Evolutionary conservation across 2,888 invertebrate species (phyloP).

Genomic region (Linyphia triangularis): DNA sequence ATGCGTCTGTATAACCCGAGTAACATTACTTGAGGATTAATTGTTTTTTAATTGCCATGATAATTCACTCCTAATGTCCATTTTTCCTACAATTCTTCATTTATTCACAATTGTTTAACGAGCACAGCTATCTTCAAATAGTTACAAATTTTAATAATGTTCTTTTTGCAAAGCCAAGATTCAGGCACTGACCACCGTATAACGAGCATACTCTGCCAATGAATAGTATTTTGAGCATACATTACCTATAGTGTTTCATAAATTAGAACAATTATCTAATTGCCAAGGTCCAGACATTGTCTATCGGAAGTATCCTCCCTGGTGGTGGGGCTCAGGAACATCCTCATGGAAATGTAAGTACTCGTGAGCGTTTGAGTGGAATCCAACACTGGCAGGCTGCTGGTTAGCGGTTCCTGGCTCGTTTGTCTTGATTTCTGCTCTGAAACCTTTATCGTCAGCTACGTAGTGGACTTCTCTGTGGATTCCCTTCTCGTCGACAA

Average conservation of each 20-base stretch:
- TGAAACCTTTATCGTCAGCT: slow-evolving; percentile 70
- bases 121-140: too few relatives aligned
- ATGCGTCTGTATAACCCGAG: too few relatives aligned
- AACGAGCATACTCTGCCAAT: too few relatives aligned
- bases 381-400: slow-evolving; percentile 67
- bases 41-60: too few relatives aligned
- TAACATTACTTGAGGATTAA: too few relatives aligned
- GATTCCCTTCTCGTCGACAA: slow-evolving; percentile 70
- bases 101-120: too few relatives aligned
- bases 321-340: slow-evolving; percentile 50
- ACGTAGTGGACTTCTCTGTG: slow-evolving; percentile 71
- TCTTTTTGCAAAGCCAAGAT: too few relatives aligned
- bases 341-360: slow-evolving; percentile 68
- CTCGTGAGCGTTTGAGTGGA: slow-evolving; percentile 68
- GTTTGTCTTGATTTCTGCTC: slow-evolving; percentile 70
- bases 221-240: too few relatives aligned
- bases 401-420: slow-evolving; percentile 71
- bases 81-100: too few relatives aligned
- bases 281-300: background rate
- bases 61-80: too few relatives aligned
- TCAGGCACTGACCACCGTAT: too few relatives aligned
- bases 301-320: slow-evolving; percentile 52
- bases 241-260: background rate
- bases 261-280: slow-evolving; percentile 28
- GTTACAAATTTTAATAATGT: too few relatives aligned